Evolutionary conservation across 1,140 invertebrate species (phyloP), one percentile per base, ranked within the genome.

Genomic region (Tigriopus japonicus): DNA sequence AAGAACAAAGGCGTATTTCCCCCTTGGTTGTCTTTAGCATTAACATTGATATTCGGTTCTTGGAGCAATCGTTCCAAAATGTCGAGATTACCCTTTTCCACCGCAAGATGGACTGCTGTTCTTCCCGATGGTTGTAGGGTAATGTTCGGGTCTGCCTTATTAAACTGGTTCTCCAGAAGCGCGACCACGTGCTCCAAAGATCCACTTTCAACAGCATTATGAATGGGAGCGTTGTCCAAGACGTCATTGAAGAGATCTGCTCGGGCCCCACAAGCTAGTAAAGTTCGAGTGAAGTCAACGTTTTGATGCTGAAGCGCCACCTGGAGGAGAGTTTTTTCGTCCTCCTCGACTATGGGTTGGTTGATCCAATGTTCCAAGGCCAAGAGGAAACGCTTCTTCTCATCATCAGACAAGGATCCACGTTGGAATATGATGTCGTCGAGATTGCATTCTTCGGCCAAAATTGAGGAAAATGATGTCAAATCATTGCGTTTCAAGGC

Each of bases 311-410:
- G 49, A 2, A 61, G 2, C 3, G 49, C 51, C 17, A 54, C 17
- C 21, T 53, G 45, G 13, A 61, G 43, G 15, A 61, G 35, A 14
- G 59, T 55, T 23, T 51, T 61, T 24, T 24, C 19, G 2, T 10
- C 21, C 7, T 52, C 23, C 6, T 24, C 51, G 6, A 52, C 3
- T 6, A 42, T 21, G 17, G 42, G 42, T 42, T 61, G 13, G 28
- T 61, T 61, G 51, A 61, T 61, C 59, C 59, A 61, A 40, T 61
- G 59, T 6, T 61, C n/a, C 14, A n/a, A n/a, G 12, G 59, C 45
- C 13, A 61, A 23, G 3, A 41, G 43, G 21, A 23, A 51, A 6
- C 21, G 45, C 10, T 21, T 21, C n/a, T 15, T 49, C 21, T 49
- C 21, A 58, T 58, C 55, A 43, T 58, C 55, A 9, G 28, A 35